phyloP scores from a whole-genome alignment of 2,888 invertebrate genomes.

The Incurvaria masculella region DNA sequence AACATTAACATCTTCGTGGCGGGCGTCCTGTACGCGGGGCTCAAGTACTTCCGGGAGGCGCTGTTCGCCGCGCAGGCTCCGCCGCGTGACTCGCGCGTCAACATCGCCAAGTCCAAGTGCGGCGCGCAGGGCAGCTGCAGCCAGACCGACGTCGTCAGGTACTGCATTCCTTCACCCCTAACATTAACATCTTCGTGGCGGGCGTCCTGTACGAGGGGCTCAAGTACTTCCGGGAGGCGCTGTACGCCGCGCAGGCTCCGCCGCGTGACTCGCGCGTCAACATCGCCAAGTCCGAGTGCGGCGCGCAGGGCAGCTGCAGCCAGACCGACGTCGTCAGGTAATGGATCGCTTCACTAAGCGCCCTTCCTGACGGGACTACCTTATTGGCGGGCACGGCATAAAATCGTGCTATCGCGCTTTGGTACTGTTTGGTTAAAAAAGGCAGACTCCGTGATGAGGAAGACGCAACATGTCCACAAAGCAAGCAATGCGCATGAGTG shows the following conservation, averaged over 20 bases:
- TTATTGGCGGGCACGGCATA: too few species aligned
- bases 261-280: constrained; percentile 33
- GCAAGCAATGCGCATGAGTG: too few species aligned
- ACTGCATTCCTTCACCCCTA: too few species aligned
- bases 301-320: constrained; percentile 32
- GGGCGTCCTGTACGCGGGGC: constrained; percentile 90
- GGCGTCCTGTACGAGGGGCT: constrained; percentile 94
- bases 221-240: constrained; percentile 70
- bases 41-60: constrained; percentile 75
- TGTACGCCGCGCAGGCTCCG: constrained; percentile 34
- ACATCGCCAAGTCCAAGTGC: constrained; percentile 49
- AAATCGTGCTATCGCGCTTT: too few species aligned
- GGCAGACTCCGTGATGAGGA: too few species aligned
- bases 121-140: constrained; percentile 35
- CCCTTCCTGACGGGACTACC: too few species aligned
- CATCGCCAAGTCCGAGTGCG: constrained; percentile 49
- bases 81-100: constrained; percentile 30
- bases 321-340: constrained; percentile 44
- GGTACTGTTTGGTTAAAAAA: too few species aligned
- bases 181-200: constrained; percentile 83
- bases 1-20: constrained; percentile 86
- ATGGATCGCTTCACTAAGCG: too few species aligned
- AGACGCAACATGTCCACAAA: too few species aligned
- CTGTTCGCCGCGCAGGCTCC: constrained; percentile 35
- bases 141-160: constrained; percentile 42